Evolutionary conservation across 2,797 vertebrate genomes (phyloP), one percentile per base, ranked within the genome.

Genomic region (Serranus cabrilla): DNA sequence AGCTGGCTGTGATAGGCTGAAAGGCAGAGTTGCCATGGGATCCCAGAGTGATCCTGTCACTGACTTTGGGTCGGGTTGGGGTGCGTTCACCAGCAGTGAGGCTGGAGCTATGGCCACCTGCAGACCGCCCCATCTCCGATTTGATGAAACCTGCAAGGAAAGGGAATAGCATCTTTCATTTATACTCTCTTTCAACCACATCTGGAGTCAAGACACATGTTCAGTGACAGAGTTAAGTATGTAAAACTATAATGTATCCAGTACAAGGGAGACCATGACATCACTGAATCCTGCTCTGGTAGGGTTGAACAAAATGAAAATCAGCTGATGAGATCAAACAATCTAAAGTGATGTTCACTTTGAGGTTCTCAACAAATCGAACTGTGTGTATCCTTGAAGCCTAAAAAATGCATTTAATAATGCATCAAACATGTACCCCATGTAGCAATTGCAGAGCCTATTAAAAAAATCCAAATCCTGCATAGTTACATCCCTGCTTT

Each of bases 1-100:
- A 99, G 94, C 97, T 99, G 61, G 97, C 95, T 57, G 97, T 98
- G 92, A 99, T 99, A 59, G 98, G 98, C 88, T 99, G 98, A 91
- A 99, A 99, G 72, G 98, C 98, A 18, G 98, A 99, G 95, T 97
- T 98, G 88, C 97, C 94, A 75, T 98, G 98, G 86, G 97, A 97
- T 88, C 97, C 97, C 82, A 99, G 95, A 60, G 96, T 93, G 80
- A 97, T 94, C 91, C 97, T 97, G 86, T 99, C 98, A 40, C 95
- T 57, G 8, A 86, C 85, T 91, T 95, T 95, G 72, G 96, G 94
- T 84, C 97, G 96, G 63, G 97, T 97, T 54, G 97, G 96, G 70
- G 97, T 97, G 89, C 96, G 95, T 72, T 98, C 98, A 6, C 96
- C 94, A 45, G 97, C 93, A 0, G 83, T 2, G 17, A 87, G 78